Base-by-base conservation (phyloP, 2,113 vertebrate species). In the Chroicocephalus ridibundus region DNA sequence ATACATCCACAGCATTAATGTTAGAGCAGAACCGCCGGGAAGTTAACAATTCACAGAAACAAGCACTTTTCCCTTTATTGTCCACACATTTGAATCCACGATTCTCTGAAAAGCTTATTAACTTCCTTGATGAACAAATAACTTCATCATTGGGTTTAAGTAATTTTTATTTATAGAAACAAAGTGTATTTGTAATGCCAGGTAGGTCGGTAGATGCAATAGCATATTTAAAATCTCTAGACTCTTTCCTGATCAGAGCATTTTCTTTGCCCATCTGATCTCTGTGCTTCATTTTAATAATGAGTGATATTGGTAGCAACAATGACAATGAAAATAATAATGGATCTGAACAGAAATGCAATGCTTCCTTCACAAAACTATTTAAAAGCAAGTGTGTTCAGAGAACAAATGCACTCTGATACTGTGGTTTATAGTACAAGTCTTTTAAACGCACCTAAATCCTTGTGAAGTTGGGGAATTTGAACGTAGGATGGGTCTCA, bases 21-120 rank as follows among this genome's bases (percentile, higher is more conserved):
- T 49, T 90, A 65, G 38, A 94, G 32, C 2, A 1, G 64, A 91
- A 78, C 62, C 51, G 68, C 78, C 1, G 6, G 34, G 15, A 79
- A 54, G 46, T 69, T 94, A 90, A 94, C 88, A 94, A 82, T 91
- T 93, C 92, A 96, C 86, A 93, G 90, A 90, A 93, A 74, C 93
- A 86, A 86, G 36, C 46, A 52, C 71, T 65, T 91, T 96, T 96
- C 83, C 91, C 38, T 79, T 91, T 64, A 91, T 95, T 92, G 91
- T 96, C 36, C 27, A 21, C 44, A 52, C 27, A 55, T 54, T 90
- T 68, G 76, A 86, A 94, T 88, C 44, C 40, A 61, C 4, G 5
- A 44, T 83, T 96, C 55, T 96, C 72, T 93, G 68, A 83, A 78
- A 96, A 88, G 4, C 14, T 1, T 65, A 54, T 92, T 92, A 84